Percentiles rank a stretch among this genome's conserved stretches.
phyloP scores from a whole-genome alignment of 2,797 vertebrate species.

The Cephalopachus bancanus region DNA sequence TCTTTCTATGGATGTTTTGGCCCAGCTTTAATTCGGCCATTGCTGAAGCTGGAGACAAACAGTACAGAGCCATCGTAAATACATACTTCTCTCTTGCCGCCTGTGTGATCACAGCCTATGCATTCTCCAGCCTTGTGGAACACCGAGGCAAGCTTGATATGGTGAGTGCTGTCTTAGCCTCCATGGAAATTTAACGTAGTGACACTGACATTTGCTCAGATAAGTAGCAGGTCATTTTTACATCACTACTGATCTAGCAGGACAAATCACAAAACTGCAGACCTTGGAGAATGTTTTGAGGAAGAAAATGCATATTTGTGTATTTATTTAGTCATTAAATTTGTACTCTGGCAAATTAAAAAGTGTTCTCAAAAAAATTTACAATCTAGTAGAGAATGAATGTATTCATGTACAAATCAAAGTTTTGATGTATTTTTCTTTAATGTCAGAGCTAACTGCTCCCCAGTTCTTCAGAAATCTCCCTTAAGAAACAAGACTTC shows the following conservation, averaged over 20 bases:
- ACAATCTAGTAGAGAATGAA: not conserved
- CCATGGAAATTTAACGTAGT: not conserved
- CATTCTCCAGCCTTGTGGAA: conserved; percentile 94
- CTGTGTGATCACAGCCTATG: conserved; percentile 93
- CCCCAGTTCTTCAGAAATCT: conserved; percentile 26
- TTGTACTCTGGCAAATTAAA: not conserved
- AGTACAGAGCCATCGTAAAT: conserved; percentile 93
- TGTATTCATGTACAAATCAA: not conserved
- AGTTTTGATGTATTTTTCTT: not conserved
- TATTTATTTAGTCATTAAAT: conserved; percentile 16
- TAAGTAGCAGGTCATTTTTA: not conserved
- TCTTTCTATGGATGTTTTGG: conserved; percentile 99
- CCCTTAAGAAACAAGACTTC: not conserved
- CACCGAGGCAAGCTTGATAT: conserved; percentile 96
- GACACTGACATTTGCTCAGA: not conserved
- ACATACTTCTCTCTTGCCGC: conserved; percentile 96
- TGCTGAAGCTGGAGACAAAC: conserved; percentile 75
- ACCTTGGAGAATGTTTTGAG: not conserved
- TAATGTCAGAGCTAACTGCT: not conserved
- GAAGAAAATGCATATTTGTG: not conserved
- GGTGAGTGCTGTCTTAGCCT: conserved; percentile 88
- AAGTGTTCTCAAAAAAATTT: not conserved
- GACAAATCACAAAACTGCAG: not conserved
- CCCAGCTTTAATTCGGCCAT: conserved; percentile 98
- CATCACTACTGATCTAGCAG: not conserved